phyloP scores from a whole-genome alignment of 2,113 vertebrate genomes.

The Mungos mungo region DNA sequence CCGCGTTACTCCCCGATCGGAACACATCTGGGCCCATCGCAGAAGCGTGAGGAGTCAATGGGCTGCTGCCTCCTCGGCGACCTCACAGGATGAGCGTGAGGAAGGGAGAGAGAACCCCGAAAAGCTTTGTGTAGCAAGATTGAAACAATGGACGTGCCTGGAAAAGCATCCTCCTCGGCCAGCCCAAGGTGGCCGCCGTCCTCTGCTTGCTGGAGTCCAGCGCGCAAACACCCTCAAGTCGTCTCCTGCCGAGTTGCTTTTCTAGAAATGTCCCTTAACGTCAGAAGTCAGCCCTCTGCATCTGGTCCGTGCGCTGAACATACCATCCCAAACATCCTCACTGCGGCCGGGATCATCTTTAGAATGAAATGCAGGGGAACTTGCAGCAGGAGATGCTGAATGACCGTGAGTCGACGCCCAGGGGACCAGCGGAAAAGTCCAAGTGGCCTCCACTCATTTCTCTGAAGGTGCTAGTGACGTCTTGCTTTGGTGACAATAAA shows the following conservation, averaged over 20 bases:
- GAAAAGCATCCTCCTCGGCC: neutral
- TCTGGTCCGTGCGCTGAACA: neutral
- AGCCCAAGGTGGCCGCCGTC: neutral
- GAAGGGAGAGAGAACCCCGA: neutral
- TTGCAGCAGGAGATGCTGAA: neutral
- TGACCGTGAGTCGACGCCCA: fast-evolving
- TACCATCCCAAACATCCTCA: too few relatives aligned
- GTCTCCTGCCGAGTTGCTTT: neutral
- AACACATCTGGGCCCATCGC: neutral
- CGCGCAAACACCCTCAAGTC: neutral
- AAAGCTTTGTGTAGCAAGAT: neutral
- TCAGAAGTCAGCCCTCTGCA: neutral
- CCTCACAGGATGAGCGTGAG: neutral
- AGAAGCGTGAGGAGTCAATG: neutral
- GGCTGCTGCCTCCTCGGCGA: neutral
- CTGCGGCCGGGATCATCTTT: neutral
- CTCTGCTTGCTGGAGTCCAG: neutral
- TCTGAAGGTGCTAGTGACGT: neutral
- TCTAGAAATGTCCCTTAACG: neutral
- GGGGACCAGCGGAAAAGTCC: neutral
- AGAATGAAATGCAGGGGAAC: too few relatives aligned
- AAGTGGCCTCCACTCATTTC: neutral
- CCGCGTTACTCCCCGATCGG: neutral
- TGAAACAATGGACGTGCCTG: neutral
- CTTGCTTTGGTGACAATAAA: neutral